Conservation (phyloP, 2,888 invertebrate species). For the Heliconius ismenius region DNA sequence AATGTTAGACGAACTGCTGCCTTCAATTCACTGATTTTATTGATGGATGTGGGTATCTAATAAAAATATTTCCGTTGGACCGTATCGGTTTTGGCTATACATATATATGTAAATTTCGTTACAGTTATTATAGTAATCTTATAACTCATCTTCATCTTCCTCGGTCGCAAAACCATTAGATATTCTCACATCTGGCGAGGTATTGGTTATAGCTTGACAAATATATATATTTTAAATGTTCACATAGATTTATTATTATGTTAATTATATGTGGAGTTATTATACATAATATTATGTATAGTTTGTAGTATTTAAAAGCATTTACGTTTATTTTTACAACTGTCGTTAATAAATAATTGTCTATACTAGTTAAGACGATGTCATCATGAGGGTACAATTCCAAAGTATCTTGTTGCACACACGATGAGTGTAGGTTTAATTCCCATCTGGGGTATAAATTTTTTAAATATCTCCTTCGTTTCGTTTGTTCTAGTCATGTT, state of each 20-base stretch:
- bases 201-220: background rate
- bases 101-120: slow-evolving; percentile 24
- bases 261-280: background rate
- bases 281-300: background rate
- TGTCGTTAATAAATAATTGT: background rate
- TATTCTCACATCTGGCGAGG: background rate
- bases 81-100: slow-evolving; percentile 34
- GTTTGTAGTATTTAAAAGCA: background rate
- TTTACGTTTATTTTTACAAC: background rate
- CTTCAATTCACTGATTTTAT: slow-evolving; percentile 39
- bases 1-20: slow-evolving; percentile 44
- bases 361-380: background rate
- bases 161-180: background rate
- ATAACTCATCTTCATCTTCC: background rate
- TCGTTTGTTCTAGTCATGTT: background rate
- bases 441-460: background rate
- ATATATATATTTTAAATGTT: background rate
- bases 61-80: slow-evolving; percentile 40
- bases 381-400: background rate
- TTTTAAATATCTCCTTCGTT: background rate
- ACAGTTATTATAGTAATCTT: background rate
- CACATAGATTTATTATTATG: background rate
- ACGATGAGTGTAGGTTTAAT: background rate
- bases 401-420: background rate
- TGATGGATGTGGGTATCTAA: slow-evolving; percentile 39